Percentiles rank a stretch among this genome's conserved stretches.
phyloP scores from a whole-genome alignment of 1,140 invertebrate species.

The Laupala kohalensis region DNA sequence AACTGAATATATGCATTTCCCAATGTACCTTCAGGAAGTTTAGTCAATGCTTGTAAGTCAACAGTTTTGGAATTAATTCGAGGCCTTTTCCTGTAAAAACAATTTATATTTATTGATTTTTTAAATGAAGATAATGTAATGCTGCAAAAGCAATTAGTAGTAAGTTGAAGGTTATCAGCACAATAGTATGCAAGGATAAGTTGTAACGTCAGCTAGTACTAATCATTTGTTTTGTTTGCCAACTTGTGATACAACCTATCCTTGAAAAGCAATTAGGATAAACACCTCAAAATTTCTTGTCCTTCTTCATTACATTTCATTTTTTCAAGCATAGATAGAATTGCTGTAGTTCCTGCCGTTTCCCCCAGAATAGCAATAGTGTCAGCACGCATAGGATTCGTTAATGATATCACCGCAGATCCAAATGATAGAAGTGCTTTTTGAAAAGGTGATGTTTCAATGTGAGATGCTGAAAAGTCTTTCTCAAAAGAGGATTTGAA shows the following conservation, averaged over 20 bases:
- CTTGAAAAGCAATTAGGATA: neutral
- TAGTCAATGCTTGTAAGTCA: slow-evolving; percentile 54
- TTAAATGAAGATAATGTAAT: too few species aligned
- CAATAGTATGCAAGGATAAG: too few species aligned
- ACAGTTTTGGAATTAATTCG: slow-evolving; percentile 75
- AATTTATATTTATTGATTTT: slow-evolving; percentile 4
- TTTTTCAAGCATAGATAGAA: slow-evolving; percentile 49
- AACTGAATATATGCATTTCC: slow-evolving; percentile 76
- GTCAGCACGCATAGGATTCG: slow-evolving; percentile 58
- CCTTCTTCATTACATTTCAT: slow-evolving; percentile 49
- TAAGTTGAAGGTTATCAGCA: too few species aligned
- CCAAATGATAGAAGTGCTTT: slow-evolving; percentile 59
- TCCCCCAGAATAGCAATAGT: slow-evolving; percentile 91
- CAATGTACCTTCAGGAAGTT: slow-evolving; percentile 63
- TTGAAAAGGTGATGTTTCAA: slow-evolving; percentile 59
- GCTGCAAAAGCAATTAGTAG: too few species aligned
- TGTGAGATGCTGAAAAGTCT: slow-evolving; percentile 45
- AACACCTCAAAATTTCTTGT: slow-evolving; percentile 46
- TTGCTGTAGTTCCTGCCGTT: slow-evolving; percentile 60
- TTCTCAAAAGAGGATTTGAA: slow-evolving; percentile 25
- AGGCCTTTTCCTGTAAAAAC: slow-evolving; percentile 50
- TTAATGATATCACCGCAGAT: slow-evolving; percentile 58
- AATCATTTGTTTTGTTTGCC: too few species aligned
- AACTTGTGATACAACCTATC: neutral
- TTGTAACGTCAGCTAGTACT: too few species aligned